Base-by-base conservation (phyloP, 2,888 invertebrate genomes). In the Eupithecia centaureata region DNA sequence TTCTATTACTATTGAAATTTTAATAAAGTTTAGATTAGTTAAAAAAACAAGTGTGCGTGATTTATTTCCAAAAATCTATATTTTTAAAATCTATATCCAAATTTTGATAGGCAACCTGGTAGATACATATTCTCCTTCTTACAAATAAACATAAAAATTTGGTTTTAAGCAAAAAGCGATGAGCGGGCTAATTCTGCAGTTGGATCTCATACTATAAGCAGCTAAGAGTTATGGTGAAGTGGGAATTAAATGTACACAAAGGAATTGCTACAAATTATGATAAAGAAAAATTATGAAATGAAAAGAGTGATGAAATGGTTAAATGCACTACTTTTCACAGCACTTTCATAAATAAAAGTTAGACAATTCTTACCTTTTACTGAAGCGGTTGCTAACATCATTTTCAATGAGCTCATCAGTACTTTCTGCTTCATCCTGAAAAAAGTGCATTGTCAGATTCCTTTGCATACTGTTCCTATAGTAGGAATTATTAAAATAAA, bases 341-440 rank as follows among this genome's bases (percentile, higher is more conserved):
- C 22, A 18, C 18, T 7, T 5, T n/a, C 13, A 15, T 15, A 15
- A 5, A 4, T 15, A 30, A 30, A n/a, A 35, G n/a, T 38, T n/a
- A 32, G 12, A 18, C 2, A 51, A 52, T 33, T 60, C 28, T 42
- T 87, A 93, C 93, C 92, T 92, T 83, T 90, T 93, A 84, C 86
- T 91, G 84, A 85, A 81, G 76, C 82, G 85, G 79, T 84, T 86
- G 76, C 82, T 90, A 82, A 85, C 86, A 87, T 92, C 90, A 78
- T 92, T 91, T 82, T 92, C 91, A 81, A 80, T 83, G 76, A 79
- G 82, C 76, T 91, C 91, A 79, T 77, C 83, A 75, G 88, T 81
- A 79, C 86, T 89, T 81, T 90, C 91, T 77, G 84, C 85, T 78
- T 92, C 92, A 89, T 92, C 91, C 92, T 93, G 77, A 66, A 86